Percentiles rank a stretch among this genome's conserved stretches.
These are phyloP conservation scores for Vanessa tameamea DNA, from an alignment of 1,140 invertebrate genomes.

Conservation along the genomic window DNA sequence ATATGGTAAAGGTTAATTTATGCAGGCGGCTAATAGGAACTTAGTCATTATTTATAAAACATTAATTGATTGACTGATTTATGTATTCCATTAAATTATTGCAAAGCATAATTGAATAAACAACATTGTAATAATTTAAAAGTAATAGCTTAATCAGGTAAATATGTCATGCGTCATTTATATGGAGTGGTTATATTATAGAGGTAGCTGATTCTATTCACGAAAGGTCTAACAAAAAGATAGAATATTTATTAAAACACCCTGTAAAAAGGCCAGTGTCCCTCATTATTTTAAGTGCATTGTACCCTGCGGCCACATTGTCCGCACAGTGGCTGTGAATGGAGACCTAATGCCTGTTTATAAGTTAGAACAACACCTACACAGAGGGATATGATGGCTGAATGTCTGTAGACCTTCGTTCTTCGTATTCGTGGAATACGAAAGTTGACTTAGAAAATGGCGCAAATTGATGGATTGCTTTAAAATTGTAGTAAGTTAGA, in stretches of 20 bases:
- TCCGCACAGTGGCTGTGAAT: slow-evolving; percentile 62
- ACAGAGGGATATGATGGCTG: slow-evolving; percentile 31
- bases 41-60: slow-evolving; percentile 22
- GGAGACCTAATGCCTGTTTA: slow-evolving; percentile 57
- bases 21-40: neutral
- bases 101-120: neutral
- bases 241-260: neutral
- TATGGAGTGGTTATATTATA: no score
- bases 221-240: no score
- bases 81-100: slow-evolving; percentile 5
- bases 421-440: slow-evolving; percentile 39
- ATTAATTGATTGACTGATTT: slow-evolving; percentile 18
- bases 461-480: slow-evolving; percentile 33
- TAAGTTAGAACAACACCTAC: slow-evolving; percentile 48
- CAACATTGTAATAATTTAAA: no score
- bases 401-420: slow-evolving; percentile 26
- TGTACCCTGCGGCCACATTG: slow-evolving; percentile 50
- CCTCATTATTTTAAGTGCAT: slow-evolving; percentile 45
- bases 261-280: slow-evolving; percentile 38
- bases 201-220: no score
- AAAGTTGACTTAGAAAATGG: slow-evolving; percentile 36
- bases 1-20: slow-evolving; percentile 16
- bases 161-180: no score
- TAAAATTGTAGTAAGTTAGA: slow-evolving; percentile 4
- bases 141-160: no score